Evolutionary conservation across 2,113 vertebrate genomes (phyloP).

Genomic region (Poeciliopsis prolifica): DNA sequence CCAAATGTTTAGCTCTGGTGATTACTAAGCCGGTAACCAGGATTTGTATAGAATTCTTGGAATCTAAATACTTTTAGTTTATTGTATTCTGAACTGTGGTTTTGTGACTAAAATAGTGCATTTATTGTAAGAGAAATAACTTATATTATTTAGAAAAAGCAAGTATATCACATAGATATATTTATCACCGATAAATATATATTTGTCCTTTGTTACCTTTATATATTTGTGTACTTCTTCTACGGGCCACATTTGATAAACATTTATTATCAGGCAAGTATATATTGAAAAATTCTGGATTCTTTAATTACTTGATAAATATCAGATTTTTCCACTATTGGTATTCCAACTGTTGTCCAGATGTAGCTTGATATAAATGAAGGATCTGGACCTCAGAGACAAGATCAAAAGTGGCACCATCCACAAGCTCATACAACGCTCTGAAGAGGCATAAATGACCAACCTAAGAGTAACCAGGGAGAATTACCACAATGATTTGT

Average conservation of each 20-base stretch:
- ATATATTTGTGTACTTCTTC: neutral
- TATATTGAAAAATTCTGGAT: neutral
- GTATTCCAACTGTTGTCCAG: neutral
- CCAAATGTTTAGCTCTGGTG: constrained; percentile 1
- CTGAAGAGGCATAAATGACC: no score
- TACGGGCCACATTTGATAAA: neutral
- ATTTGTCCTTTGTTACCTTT: neutral
- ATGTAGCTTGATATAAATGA: neutral
- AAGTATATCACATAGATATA: neutral
- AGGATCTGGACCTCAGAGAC: neutral
- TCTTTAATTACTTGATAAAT: neutral
- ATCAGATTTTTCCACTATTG: neutral
- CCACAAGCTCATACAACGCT: no score
- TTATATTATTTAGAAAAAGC: neutral
- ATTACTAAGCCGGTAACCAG: constrained; percentile 4
- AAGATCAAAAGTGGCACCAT: neutral
- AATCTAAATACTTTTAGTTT: neutral
- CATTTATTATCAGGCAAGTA: neutral
- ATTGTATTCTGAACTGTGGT: neutral
- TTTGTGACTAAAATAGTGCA: neutral
- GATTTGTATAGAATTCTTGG: neutral
- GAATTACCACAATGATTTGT: no score
- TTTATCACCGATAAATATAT: neutral
- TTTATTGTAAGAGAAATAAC: neutral
- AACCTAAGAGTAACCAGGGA: no score